These are phyloP conservation scores for Rousettus madagascariensis DNA, from an alignment of 2,797 vertebrate genomes.

Conservation along the genomic window DNA sequence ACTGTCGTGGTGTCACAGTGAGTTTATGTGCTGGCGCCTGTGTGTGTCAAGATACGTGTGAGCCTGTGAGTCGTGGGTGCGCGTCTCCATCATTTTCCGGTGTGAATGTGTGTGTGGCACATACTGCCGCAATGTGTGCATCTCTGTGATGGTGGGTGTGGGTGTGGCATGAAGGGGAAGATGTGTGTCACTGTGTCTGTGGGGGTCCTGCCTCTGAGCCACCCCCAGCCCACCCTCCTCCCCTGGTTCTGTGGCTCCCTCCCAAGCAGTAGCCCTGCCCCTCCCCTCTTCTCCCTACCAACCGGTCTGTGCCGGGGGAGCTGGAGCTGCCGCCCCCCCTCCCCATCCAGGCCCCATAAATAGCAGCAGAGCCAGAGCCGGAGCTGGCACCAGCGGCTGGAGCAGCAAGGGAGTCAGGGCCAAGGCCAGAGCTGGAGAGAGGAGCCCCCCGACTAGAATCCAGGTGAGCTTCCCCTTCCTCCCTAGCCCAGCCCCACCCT, in stretches of 20 bases:
- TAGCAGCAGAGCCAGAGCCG: slow-evolving; percentile 76
- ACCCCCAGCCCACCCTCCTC: slow-evolving; percentile 60
- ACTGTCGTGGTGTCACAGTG: slow-evolving; percentile 55
- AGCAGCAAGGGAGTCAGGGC: slow-evolving; percentile 69
- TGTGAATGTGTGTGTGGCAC: slow-evolving; percentile 39
- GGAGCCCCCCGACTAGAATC: slow-evolving; percentile 44
- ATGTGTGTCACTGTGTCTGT: slow-evolving; percentile 72
- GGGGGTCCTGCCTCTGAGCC: slow-evolving; percentile 69
- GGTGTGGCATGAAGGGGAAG: slow-evolving; percentile 66
- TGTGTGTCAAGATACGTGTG: slow-evolving; percentile 62
- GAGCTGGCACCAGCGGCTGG: slow-evolving; percentile 76
- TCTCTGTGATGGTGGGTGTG: slow-evolving; percentile 59
- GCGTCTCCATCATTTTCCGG: slow-evolving; percentile 40
- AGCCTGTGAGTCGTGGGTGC: slow-evolving; percentile 66
- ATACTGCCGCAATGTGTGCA: slow-evolving; percentile 34
- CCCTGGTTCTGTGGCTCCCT: slow-evolving; percentile 55
- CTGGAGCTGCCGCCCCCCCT: slow-evolving; percentile 75
- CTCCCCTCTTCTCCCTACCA: slow-evolving; percentile 73
- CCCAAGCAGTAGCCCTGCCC: slow-evolving; percentile 70
- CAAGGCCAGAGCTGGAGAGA: slow-evolving; percentile 53
- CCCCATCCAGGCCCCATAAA: slow-evolving; percentile 80
- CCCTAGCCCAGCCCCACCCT: background rate
- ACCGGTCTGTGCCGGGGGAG: slow-evolving; percentile 67
- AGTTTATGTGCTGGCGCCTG: slow-evolving; percentile 57
- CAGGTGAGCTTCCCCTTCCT: slow-evolving; percentile 74